Base-by-base conservation (phyloP, 2,888 invertebrate species). In the Caenorhabditis drosophilae region DNA sequence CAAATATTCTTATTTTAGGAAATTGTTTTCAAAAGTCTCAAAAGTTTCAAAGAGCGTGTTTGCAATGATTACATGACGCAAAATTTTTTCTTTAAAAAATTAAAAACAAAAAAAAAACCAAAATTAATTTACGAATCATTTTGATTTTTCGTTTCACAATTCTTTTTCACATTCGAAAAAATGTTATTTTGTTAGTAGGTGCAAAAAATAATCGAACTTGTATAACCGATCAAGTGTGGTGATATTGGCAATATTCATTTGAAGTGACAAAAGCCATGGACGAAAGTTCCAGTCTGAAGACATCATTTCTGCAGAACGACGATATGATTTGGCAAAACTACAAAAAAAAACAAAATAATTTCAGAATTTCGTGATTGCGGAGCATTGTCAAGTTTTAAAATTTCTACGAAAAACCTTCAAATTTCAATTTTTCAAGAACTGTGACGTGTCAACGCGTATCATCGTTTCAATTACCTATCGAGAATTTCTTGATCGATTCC, bases 281-380 rank as follows among this genome's bases (percentile, higher is more conserved):
- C 61, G 66, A 49, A 73, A 73, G 15, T 54, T 40, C 73, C 73
- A 73, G 18, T 73, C 69, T n/a, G 56, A n/a, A 20, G 61, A 58
- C 26, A 73, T 50, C 57, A 59, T 59, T 11, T 69, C 60, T 15
- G 57, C 46, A 0, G 74, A 63, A 22, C 62, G 58, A 20, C 46
- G 45, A 45, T 67, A 74, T 11, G 67, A 49, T 0, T 60, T 49
- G 15, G 62, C 26, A 55, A 66, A 74, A 31, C 70, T 68, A 51
- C 9, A 50, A 48, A 36, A 31, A 41, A 6, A 34, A 15, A n/a
- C 25, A n/a, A 50, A 11, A n/a, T n/a, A n/a, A n/a, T n/a, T n/a
- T n/a, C n/a, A n/a, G n/a, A n/a, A n/a, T n/a, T n/a, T n/a, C n/a
- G n/a, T n/a, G n/a, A n/a, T n/a, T n/a, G n/a, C n/a, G n/a, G n/a